Evolutionary conservation across 2,113 vertebrate species (phyloP), one percentile per base, ranked within the genome.

Genomic region (Stegastes partitus): DNA sequence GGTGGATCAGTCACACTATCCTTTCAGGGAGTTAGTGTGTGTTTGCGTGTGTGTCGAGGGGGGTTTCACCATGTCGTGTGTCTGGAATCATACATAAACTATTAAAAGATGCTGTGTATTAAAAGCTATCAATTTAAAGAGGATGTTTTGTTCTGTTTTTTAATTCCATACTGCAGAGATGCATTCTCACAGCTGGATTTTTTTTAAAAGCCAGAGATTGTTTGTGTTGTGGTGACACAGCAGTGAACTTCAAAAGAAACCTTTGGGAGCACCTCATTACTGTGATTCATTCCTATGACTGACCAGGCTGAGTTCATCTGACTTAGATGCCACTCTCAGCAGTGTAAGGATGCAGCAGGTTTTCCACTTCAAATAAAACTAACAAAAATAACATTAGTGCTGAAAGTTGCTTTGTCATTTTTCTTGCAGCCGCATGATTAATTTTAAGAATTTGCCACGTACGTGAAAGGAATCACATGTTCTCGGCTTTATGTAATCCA

Each of bases 1-100:
- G 72, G 80, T 84, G 89, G 87, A 92, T 89, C 84, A 86, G 84
- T 86, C 89, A 69, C 82, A 83, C 83, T 69, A 74, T 79, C 78
- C 68, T 82, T 70, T 78, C 72, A 62, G 50, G 45, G 54, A 70
- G 77, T 73, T 68, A 5, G 16, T 51, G 55, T 69, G 44, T 51
- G 64, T 53, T 8, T 80, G 68, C 5, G 18, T 53, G 56, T 54
- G 57, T 56, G 59, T 50, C 1, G 49, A 18, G n/a, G 45, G 26
- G 58, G 49, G 28, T 15, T 23, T 31, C 18, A 31, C 21, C 16
- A 63, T 58, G 45, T 23, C 10, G 51, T 81, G 82, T 54, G 62
- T 78, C 57, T 73, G 31, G 45, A 83, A 76, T 69, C n/a, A 26
- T 58, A 76, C 64, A 82, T 79, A 74, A 82, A 79, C 50, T n/a